Conservation (phyloP, 2,888 invertebrate genomes). For the Girardia tigrina region DNA sequence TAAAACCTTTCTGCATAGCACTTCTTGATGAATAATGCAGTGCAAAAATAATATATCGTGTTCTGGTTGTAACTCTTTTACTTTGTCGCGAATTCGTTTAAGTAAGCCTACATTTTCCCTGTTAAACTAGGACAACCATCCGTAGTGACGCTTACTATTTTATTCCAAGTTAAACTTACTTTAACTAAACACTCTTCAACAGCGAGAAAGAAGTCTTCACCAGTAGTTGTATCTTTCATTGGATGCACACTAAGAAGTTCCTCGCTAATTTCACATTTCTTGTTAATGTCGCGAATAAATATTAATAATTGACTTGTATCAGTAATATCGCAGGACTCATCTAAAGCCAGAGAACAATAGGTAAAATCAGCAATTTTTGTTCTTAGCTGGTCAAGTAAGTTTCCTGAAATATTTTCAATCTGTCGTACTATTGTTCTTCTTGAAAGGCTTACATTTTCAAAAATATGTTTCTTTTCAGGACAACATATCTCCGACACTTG, state of each 20-base stretch:
- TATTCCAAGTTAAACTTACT: neutral
- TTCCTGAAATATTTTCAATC: neutral
- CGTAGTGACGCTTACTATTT: neutral
- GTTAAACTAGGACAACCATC: constrained; percentile 10
- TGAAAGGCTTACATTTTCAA: neutral
- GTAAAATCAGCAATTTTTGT: neutral
- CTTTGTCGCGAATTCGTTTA: neutral
- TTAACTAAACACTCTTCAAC: no score
- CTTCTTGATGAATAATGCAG: constrained; percentile 4
- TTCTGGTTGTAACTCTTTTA: neutral
- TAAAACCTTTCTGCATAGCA: neutral
- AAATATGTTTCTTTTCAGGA: neutral
- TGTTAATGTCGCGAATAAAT: constrained; percentile 5
- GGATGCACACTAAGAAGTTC: neutral
- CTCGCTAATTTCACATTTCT: constrained; percentile 23
- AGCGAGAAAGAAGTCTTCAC: neutral
- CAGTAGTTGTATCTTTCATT: neutral
- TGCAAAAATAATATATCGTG: neutral
- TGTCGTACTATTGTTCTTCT: neutral
- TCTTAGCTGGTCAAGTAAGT: neutral
- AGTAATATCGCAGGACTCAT: neutral
- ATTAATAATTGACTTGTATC: neutral
- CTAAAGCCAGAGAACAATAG: neutral
- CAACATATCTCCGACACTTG: neutral
- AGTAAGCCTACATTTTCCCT: neutral